phyloP scores from a whole-genome alignment of 2,888 invertebrate genomes.

The Torymus tubicola region DNA sequence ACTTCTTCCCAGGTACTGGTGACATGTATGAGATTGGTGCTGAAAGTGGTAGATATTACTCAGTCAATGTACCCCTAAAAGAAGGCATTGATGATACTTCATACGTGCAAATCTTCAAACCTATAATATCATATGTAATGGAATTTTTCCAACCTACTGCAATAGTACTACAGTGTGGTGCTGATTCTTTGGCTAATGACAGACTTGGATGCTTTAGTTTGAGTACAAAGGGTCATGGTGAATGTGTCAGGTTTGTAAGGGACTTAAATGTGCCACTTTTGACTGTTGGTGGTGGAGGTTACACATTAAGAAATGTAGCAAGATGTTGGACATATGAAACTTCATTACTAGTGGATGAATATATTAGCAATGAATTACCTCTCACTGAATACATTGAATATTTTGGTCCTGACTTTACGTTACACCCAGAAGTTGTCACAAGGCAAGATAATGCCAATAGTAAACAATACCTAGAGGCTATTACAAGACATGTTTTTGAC shows the following conservation, averaged over 20 bases:
- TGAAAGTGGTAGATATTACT: slow-evolving; percentile 96
- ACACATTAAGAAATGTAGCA: slow-evolving; percentile 97
- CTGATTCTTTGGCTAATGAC: slow-evolving; percentile 97
- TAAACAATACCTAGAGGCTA: slow-evolving; percentile 95
- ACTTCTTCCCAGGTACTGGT: slow-evolving; percentile 98
- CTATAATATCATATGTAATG: slow-evolving; percentile 95
- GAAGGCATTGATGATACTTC: slow-evolving; percentile 98
- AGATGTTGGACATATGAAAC: slow-evolving; percentile 99
- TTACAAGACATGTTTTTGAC: slow-evolving; percentile 92
- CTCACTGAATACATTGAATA: slow-evolving; percentile 97
- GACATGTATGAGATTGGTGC: slow-evolving; percentile 99
- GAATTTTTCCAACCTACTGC: slow-evolving; percentile 97
- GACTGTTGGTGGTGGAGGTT: slow-evolving; percentile 90
- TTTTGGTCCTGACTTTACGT: slow-evolving; percentile 96
- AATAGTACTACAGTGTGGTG: slow-evolving; percentile 98
- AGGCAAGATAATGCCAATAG: slow-evolving; percentile 95
- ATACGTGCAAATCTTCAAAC: slow-evolving; percentile 95
- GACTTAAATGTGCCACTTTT: slow-evolving; percentile 93
- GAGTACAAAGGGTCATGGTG: slow-evolving; percentile 96
- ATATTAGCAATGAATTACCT: slow-evolving; percentile 95
- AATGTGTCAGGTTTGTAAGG: slow-evolving; percentile 97
- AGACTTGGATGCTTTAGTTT: slow-evolving; percentile 97
- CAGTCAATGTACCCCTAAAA: slow-evolving; percentile 97
- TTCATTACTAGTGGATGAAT: slow-evolving; percentile 93
- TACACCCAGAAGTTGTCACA: slow-evolving; percentile 94